These are phyloP conservation scores for Timema podura DNA, from an alignment of 2,888 invertebrate species.

Conservation along the genomic window DNA sequence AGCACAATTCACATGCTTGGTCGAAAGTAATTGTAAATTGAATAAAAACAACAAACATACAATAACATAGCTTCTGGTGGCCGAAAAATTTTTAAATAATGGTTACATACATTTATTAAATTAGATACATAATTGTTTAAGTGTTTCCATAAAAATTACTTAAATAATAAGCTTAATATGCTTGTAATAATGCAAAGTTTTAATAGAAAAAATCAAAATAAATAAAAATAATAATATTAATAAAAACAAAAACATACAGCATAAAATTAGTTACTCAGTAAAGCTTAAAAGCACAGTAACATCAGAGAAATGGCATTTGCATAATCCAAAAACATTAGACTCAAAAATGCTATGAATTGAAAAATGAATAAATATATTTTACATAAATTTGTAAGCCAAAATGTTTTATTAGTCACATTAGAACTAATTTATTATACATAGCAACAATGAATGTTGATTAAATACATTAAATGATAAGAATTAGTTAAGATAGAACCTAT, in stretches of 20 bases:
- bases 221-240: neutral
- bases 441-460: no score
- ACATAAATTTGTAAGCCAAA: no score
- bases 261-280: slow-evolving; percentile 60
- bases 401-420: neutral
- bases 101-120: neutral
- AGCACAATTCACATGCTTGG: slow-evolving; percentile 81
- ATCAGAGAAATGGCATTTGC: no score
- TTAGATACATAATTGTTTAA: neutral
- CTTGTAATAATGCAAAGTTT: no score
- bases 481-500: no score
- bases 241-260: neutral
- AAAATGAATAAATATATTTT: no score
- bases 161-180: neutral
- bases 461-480: no score
- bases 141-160: neutral
- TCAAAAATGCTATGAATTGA: no score
- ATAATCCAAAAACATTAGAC: no score
- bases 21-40: slow-evolving; percentile 76
- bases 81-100: neutral
- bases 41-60: slow-evolving; percentile 46
- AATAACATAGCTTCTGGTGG: neutral
- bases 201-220: no score
- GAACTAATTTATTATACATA: no score
- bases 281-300: slow-evolving; percentile 76